Percentiles rank a stretch among this genome's conserved stretches.
phyloP scores from a whole-genome alignment of 2,888 invertebrate genomes.

The Zaprionus bogoriensis region DNA sequence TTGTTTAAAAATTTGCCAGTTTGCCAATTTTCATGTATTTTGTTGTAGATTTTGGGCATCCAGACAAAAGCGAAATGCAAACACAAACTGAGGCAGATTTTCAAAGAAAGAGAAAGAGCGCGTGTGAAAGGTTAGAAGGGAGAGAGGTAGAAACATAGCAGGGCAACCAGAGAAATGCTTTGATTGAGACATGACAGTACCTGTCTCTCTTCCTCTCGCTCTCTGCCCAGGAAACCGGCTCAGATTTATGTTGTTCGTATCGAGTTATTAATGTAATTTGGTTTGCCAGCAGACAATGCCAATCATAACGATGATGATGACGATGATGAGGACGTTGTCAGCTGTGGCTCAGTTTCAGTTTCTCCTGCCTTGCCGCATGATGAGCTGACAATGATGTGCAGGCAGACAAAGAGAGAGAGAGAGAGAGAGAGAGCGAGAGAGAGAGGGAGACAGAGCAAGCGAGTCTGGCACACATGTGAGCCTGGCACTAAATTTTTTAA shows the following conservation, averaged over 20 bases:
- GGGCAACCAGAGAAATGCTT: conserved; percentile 11
- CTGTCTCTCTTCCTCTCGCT: background rate
- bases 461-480: background rate
- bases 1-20: conserved; percentile 61
- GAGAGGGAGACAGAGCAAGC: no score
- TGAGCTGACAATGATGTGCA: conserved; percentile 25
- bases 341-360: background rate
- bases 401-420: no score
- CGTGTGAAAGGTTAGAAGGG: background rate
- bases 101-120: background rate
- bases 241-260: conserved; percentile 53
- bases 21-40: conserved; percentile 50
- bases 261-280: conserved; percentile 75
- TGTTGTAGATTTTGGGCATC: conserved; percentile 37
- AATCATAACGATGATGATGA: conserved; percentile 15
- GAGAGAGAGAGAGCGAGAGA: no score
- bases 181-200: conserved; percentile 61
- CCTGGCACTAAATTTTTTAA: conserved; percentile 64
- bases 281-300: conserved; percentile 47
- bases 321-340: conserved; percentile 17
- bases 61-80: conserved; percentile 34
- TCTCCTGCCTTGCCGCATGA: background rate
- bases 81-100: conserved; percentile 15
- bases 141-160: background rate
- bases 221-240: conserved; percentile 17